Conservation (phyloP, 2,113 vertebrate genomes). For the Myotis yumanensis region DNA sequence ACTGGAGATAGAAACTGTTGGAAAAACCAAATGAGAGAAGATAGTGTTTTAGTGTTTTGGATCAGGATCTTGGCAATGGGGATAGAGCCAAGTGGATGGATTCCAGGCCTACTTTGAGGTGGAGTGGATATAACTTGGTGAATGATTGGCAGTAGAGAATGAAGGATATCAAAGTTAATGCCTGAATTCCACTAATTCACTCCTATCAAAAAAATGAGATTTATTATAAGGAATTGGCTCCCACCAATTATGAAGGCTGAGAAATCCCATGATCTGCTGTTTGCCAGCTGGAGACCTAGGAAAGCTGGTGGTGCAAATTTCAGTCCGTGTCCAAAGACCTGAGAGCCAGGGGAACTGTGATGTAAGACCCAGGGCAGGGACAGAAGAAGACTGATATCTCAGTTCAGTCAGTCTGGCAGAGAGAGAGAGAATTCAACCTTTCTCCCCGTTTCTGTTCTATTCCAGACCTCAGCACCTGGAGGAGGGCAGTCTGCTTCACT, state of each 20-base stretch:
- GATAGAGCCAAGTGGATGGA: background rate
- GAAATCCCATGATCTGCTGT: background rate
- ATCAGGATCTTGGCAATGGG: background rate
- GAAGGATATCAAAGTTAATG: conserved; percentile 16
- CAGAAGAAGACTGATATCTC: background rate
- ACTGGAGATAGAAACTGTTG: conserved; percentile 6
- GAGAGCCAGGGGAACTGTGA: background rate
- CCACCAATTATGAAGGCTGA: background rate
- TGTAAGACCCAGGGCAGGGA: background rate
- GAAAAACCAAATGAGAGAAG: conserved; percentile 2
- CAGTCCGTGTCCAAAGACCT: background rate
- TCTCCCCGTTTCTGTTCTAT: background rate
- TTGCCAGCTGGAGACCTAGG: background rate
- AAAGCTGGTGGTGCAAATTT: background rate
- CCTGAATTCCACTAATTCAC: background rate
- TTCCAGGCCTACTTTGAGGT: conserved; percentile 12
- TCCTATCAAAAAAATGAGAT: conserved; percentile 14
- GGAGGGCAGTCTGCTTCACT: background rate
- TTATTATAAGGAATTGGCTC: conserved; percentile 1
- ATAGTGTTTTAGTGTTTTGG: conserved; percentile 26
- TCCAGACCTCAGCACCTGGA: background rate
- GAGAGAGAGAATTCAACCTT: background rate
- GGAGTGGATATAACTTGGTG: background rate
- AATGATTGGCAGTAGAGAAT: conserved; percentile 25
- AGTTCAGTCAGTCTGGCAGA: background rate